Conservation (phyloP, 2,888 invertebrate species). For the Melolontha melolontha region DNA sequence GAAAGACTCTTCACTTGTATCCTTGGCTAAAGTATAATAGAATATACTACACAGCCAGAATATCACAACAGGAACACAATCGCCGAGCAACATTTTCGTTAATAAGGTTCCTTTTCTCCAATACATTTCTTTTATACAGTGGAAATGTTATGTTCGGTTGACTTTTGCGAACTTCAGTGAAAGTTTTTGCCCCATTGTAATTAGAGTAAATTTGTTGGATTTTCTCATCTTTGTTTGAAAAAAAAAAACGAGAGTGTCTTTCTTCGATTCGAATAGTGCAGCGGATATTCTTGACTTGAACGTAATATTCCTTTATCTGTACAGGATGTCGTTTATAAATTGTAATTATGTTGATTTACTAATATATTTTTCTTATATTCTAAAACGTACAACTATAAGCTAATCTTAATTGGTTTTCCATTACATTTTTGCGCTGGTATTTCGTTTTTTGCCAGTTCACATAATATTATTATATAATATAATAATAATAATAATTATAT, state of each 20-base stretch:
- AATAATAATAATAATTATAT: no score
- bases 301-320: neutral
- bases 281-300: neutral
- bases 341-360: no score
- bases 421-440: no score
- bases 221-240: constrained; percentile 37
- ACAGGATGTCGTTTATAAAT: neutral
- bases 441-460: no score
- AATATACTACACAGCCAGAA: constrained; percentile 7
- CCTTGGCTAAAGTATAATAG: constrained; percentile 4
- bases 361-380: no score
- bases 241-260: constrained; percentile 7
- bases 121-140: constrained; percentile 35
- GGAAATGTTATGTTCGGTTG: constrained; percentile 18
- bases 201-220: constrained; percentile 22
- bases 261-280: neutral
- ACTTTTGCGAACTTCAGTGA: constrained; percentile 27
- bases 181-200: constrained; percentile 38
- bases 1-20: constrained; percentile 54
- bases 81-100: constrained; percentile 23
- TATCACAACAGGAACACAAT: constrained; percentile 21
- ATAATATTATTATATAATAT: no score
- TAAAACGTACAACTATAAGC: no score
- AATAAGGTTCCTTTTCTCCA: constrained; percentile 13
- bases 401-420: no score